These are phyloP conservation scores for Capitulum mitella DNA, from an alignment of 2,888 invertebrate genomes.

Conservation along the genomic window DNA sequence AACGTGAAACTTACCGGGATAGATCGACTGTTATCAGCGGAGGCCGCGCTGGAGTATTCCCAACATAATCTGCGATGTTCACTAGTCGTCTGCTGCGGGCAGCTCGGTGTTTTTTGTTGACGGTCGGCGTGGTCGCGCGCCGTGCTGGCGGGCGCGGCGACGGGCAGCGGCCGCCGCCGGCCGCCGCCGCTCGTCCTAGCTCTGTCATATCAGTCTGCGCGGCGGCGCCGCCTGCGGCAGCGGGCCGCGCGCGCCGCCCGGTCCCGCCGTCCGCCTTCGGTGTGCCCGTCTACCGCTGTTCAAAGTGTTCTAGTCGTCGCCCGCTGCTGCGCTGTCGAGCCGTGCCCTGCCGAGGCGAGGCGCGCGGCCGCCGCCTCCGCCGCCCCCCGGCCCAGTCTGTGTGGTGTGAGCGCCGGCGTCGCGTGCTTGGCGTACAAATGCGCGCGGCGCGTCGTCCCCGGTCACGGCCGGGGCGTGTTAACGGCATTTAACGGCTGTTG, in stretches of 20 bases:
- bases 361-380: background rate
- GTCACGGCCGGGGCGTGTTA: background rate
- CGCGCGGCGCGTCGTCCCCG: too few relatives aligned
- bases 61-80: conserved; percentile 19
- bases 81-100: conserved; percentile 5
- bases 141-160: too few relatives aligned
- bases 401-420: background rate
- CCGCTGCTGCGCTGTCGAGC: background rate
- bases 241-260: too few relatives aligned
- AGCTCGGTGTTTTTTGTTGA: background rate
- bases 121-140: background rate
- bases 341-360: background rate
- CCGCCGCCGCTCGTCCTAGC: background rate
- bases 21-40: background rate
- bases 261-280: background rate
- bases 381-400: background rate
- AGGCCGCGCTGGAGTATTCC: background rate
- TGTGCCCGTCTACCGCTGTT: background rate
- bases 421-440: background rate
- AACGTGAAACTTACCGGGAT: background rate
- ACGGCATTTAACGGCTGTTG: background rate
- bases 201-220: background rate
- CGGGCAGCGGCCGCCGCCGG: background rate
- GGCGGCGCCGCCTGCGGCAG: background rate
- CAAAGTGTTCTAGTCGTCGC: conserved; percentile 20